These are phyloP conservation scores for Geodia barretti DNA, from an alignment of 37 sponge, comb jelly and placozoan species.

Conservation along the genomic window DNA sequence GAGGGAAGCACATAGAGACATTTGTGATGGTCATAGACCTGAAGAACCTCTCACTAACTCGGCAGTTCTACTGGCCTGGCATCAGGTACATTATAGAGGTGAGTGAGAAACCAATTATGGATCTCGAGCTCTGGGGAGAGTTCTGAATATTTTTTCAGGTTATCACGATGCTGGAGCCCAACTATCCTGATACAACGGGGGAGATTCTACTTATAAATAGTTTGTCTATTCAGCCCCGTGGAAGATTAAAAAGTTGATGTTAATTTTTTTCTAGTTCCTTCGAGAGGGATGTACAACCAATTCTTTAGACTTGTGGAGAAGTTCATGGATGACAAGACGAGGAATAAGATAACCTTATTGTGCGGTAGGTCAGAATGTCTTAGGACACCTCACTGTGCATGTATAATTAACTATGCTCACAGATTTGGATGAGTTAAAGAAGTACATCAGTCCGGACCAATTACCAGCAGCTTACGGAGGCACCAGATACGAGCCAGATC, in stretches of 20 bases:
- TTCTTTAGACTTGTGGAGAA: conserved; percentile 54
- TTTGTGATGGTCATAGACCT: conserved; percentile 31
- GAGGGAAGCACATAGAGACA: conserved; percentile 29
- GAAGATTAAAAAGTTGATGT: neutral
- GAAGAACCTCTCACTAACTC: conserved; percentile 56
- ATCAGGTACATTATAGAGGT: neutral
- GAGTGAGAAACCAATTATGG: no score
- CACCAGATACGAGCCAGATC: conserved; percentile 60
- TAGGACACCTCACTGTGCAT: neutral
- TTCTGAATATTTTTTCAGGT: conserved; percentile 2
- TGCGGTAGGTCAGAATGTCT: conserved; percentile 40
- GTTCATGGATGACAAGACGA: conserved; percentile 54
- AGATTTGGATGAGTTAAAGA: conserved; percentile 58
- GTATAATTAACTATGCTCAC: conserved; percentile 16
- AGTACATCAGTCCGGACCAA: conserved; percentile 57
- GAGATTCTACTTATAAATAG: conserved; percentile 32
- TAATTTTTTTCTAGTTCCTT: no score
- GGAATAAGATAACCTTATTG: conserved; percentile 41
- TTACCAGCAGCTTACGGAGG: conserved; percentile 57
- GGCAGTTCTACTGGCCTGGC: conserved; percentile 69
- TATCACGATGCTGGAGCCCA: conserved; percentile 19
- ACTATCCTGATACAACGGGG: conserved; percentile 51
- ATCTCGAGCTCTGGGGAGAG: no score
- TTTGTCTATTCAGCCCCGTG: no score
- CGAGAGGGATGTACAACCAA: neutral